Percentiles rank a stretch among this genome's conserved stretches.
These are phyloP conservation scores for Lutjanus erythropterus DNA, from an alignment of 2,113 vertebrate genomes.

Conservation along the genomic window DNA sequence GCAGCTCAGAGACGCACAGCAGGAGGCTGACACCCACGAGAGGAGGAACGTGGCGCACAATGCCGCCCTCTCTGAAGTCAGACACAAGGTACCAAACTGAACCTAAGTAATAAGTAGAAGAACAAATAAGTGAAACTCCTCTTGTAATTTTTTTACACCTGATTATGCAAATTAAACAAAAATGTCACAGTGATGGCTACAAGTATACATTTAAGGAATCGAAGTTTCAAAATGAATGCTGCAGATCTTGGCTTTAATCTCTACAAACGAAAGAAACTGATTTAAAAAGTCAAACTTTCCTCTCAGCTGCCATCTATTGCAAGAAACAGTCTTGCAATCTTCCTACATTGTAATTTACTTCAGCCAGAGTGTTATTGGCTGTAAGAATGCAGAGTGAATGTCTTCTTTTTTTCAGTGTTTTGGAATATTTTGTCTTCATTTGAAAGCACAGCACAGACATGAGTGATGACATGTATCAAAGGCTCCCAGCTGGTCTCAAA, in stretches of 20 bases:
- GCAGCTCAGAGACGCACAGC: constrained; percentile 87
- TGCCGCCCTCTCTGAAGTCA: constrained; percentile 87
- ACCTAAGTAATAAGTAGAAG: not conserved
- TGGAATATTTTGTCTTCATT: not conserved
- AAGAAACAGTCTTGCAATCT: not conserved
- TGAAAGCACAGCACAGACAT: not conserved
- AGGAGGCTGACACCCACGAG: constrained; percentile 85
- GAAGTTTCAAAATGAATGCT: not conserved
- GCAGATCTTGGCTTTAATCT: not conserved
- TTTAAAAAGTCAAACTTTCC: not conserved
- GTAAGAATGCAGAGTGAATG: not conserved
- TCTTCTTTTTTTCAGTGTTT: not conserved
- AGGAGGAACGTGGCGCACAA: constrained; percentile 88
- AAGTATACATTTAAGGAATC: not conserved
- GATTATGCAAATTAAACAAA: not conserved
- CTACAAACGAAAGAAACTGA: not conserved
- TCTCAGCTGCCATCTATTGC: not conserved
- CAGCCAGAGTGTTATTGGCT: not conserved
- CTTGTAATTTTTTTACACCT: not conserved
- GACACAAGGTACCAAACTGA: constrained; percentile 85
- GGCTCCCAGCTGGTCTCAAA: not conserved
- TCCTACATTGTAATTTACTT: not conserved
- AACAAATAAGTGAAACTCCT: not conserved
- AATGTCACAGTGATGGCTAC: too few species aligned
- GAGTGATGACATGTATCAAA: not conserved